Conservation (phyloP, 92 coral and sea anemone genomes). For the Nematostella vectensis region DNA sequence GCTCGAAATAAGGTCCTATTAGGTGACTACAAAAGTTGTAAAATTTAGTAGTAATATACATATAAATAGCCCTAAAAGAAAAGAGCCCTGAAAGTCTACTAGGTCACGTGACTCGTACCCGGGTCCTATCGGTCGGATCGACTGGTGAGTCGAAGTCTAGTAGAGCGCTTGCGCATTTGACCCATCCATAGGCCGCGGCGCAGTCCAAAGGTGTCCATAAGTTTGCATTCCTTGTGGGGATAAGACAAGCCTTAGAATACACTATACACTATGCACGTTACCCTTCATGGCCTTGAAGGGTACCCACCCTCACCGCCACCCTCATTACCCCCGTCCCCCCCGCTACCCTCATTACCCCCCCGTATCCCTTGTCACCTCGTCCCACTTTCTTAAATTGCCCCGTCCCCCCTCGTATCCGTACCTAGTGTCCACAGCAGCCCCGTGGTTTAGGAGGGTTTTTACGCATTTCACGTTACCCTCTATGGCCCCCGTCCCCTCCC, state of each 20-base stretch:
- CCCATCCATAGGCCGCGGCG: constrained; percentile 81
- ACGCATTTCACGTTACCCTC: constrained; percentile 80
- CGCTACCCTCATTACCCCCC: not conserved
- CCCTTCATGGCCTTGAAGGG: too few relatives aligned
- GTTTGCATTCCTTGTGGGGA: constrained; percentile 48
- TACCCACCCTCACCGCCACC: not conserved
- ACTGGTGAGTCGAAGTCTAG: constrained; percentile 88
- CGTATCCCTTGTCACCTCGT: not conserved
- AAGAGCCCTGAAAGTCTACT: too few relatives aligned
- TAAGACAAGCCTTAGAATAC: too few relatives aligned
- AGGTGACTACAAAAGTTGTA: too few relatives aligned
- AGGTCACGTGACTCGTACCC: too few relatives aligned
- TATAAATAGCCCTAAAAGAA: too few relatives aligned
- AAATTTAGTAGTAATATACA: too few relatives aligned
- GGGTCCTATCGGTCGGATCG: constrained; percentile 84
- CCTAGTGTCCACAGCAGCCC: constrained; percentile 96
- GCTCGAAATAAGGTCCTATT: too few relatives aligned
- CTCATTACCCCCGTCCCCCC: not conserved
- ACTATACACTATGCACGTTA: too few relatives aligned
- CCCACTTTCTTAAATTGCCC: too few relatives aligned
- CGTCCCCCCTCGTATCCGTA: too few relatives aligned
- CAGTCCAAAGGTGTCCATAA: constrained; percentile 97
- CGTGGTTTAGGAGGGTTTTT: constrained; percentile 54
- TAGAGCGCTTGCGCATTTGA: constrained; percentile 58
- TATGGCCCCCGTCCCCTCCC: not conserved